Conservation (phyloP, 2,888 invertebrate genomes). For the Pyrocoelia pectoralis region DNA sequence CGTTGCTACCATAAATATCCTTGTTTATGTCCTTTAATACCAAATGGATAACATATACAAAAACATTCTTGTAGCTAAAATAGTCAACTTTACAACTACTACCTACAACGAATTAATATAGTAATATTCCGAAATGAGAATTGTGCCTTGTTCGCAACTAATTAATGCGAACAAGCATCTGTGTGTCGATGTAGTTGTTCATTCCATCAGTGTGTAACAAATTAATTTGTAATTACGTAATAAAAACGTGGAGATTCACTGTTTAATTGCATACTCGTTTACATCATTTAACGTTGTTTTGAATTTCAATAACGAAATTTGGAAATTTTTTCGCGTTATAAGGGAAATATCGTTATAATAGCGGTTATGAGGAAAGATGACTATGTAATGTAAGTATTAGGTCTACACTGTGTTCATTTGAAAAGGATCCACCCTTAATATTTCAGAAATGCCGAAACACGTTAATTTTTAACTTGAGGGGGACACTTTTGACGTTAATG, state of each 20-base stretch:
- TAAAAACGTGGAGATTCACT: too few relatives aligned
- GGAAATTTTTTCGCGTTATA: too few relatives aligned
- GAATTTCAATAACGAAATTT: too few relatives aligned
- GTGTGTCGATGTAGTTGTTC: not conserved
- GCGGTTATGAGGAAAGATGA: too few relatives aligned
- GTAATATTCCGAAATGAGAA: not conserved
- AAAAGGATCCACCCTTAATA: too few relatives aligned
- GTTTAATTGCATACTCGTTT: not conserved
- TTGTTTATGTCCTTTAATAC: constrained; percentile 19
- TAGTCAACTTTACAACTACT: not conserved
- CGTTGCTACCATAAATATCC: constrained; percentile 22
- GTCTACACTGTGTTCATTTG: too few relatives aligned
- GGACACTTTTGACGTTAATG: too few relatives aligned
- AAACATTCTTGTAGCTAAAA: constrained; percentile 6
- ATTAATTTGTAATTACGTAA: not conserved
- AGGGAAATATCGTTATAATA: too few relatives aligned
- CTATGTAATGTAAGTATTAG: too few relatives aligned
- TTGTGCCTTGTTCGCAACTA: not conserved
- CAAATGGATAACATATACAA: constrained; percentile 9
- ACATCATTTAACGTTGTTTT: not conserved
- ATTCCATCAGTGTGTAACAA: not conserved
- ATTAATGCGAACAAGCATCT: not conserved
- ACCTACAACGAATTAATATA: not conserved
- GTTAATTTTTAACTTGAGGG: too few relatives aligned
- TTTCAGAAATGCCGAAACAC: too few relatives aligned